Percentiles rank a stretch among this genome's conserved stretches.
These are phyloP conservation scores for Philotrypesis tridentata DNA, from an alignment of 1,140 invertebrate genomes.

Conservation along the genomic window DNA sequence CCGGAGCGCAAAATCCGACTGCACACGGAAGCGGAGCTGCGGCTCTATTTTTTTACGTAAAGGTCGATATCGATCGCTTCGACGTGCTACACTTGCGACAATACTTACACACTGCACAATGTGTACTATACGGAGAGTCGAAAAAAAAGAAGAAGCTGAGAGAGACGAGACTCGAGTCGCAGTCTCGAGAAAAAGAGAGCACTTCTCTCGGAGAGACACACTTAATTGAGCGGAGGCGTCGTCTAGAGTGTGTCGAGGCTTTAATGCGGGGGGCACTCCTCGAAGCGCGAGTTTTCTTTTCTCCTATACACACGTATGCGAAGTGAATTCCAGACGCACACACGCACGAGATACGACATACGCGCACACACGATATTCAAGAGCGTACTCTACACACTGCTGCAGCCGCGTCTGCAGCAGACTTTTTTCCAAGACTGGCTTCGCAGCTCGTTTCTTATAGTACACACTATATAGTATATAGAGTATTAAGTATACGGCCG, in stretches of 20 bases:
- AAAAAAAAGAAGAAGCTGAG: too few species aligned
- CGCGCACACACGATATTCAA: not conserved
- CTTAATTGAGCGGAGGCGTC: slow-evolving; percentile 8
- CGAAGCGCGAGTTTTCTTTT: not conserved
- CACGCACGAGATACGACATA: not conserved
- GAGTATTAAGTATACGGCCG: not conserved
- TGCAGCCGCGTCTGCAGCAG: too few species aligned
- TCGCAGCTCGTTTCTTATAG: not conserved
- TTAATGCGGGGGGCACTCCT: slow-evolving; percentile 20
- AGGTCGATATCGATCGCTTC: not conserved
- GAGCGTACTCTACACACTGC: not conserved
- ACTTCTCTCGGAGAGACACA: not conserved
- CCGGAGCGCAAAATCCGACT: too few species aligned
- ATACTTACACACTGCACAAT: not conserved
- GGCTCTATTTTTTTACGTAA: slow-evolving; percentile 4
- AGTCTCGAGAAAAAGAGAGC: too few species aligned
- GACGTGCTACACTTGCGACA: not conserved
- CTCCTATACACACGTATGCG: not conserved
- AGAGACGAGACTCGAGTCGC: too few species aligned
- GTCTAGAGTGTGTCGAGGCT: too few species aligned
- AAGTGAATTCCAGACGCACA: slow-evolving; percentile 11
- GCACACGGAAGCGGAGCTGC: too few species aligned
- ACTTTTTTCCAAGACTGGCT: not conserved
- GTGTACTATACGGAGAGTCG: too few species aligned
- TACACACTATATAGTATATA: not conserved